Percentiles rank a stretch among this genome's conserved stretches.
These are phyloP conservation scores for Anas platyrhynchos DNA, from an alignment of 2,113 vertebrate species.

Conservation along the genomic window DNA sequence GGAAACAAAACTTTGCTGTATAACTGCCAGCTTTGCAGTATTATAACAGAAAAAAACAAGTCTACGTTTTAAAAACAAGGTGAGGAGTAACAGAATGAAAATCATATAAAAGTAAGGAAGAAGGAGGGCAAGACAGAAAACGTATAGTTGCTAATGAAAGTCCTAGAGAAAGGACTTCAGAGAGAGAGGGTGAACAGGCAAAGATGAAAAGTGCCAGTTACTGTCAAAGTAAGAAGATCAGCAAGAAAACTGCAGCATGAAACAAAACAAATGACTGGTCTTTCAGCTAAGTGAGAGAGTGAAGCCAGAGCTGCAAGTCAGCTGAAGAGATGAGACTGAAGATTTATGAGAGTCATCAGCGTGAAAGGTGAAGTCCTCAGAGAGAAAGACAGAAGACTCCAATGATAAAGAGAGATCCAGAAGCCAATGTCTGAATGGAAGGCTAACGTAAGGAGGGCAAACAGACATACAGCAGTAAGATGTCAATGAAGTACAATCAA, in stretches of 20 bases:
- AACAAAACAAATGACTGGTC: background rate
- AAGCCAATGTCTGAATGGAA: background rate
- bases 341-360: background rate
- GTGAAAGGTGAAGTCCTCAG: background rate
- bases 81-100: background rate
- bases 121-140: background rate
- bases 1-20: background rate
- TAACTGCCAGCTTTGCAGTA: background rate
- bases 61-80: background rate
- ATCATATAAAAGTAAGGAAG: background rate
- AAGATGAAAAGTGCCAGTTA: background rate
- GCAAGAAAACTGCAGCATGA: background rate
- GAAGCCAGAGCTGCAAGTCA: background rate
- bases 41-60: background rate
- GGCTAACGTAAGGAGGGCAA: background rate
- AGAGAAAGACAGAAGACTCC: background rate
- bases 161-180: background rate
- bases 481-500: background rate
- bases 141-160: background rate
- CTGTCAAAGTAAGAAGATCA: background rate
- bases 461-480: background rate
- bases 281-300: background rate
- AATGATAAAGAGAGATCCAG: background rate
- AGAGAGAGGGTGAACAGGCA: background rate
- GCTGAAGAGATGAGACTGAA: background rate